Conservation (phyloP, 2,113 vertebrate genomes). For the Hiodon alosoides region DNA sequence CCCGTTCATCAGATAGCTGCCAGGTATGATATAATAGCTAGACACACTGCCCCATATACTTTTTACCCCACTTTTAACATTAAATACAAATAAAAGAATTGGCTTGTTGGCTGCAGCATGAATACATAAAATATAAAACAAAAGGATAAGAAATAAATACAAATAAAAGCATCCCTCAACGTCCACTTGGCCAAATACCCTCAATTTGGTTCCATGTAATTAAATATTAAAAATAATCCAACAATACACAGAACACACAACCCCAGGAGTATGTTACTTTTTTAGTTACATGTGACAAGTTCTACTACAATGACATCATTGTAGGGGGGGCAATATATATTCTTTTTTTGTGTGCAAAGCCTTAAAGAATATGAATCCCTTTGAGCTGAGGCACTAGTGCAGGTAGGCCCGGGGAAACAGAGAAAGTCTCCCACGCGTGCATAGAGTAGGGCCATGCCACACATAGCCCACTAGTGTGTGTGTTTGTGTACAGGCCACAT, state of each 20-base stretch:
- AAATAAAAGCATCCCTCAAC: conserved; percentile 12
- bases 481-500: too few relatives aligned
- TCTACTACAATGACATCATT: too few relatives aligned
- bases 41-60: background rate
- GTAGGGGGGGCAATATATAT: too few relatives aligned
- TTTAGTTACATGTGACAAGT: too few relatives aligned
- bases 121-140: conserved; percentile 11
- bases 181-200: background rate
- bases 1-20: conserved; percentile 3
- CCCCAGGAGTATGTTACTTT: too few relatives aligned
- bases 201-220: conserved; percentile 4
- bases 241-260: background rate
- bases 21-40: background rate
- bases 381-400: too few relatives aligned
- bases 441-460: too few relatives aligned
- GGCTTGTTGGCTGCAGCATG: conserved; percentile 1
- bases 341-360: too few relatives aligned
- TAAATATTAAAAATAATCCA: conserved; percentile 32
- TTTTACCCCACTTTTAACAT: background rate
- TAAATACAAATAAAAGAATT: conserved; percentile 9
- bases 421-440: too few relatives aligned
- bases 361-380: too few relatives aligned
- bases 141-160: conserved; percentile 13
- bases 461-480: too few relatives aligned
- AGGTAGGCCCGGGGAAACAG: too few relatives aligned